Percentiles rank a stretch among this genome's conserved stretches.
phyloP scores from a whole-genome alignment of 2,888 invertebrate genomes.

The Archaeoteleia sp. region DNA sequence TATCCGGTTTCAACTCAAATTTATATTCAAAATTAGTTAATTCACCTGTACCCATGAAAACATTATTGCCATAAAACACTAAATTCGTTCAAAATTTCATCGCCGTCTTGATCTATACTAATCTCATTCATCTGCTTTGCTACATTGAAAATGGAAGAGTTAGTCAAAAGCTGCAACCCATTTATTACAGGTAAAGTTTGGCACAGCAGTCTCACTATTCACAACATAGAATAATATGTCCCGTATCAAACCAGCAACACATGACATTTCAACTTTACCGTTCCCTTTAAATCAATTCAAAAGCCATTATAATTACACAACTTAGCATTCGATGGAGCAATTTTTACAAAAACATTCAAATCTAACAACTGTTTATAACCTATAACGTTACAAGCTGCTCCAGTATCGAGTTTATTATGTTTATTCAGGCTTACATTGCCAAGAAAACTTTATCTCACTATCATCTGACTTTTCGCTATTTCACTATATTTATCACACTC shows the following conservation, averaged over 20 bases:
- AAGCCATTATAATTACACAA: constrained; percentile 5
- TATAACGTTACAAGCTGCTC: no score
- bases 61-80: no score
- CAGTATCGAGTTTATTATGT: no score
- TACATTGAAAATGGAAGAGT: constrained; percentile 13
- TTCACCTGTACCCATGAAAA: constrained; percentile 44
- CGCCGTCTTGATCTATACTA: neutral
- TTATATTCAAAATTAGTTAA: constrained; percentile 39
- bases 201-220: constrained; percentile 6
- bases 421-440: no score
- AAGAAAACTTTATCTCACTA: no score
- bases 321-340: constrained; percentile 8
- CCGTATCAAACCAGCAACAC: constrained; percentile 1
- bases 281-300: constrained; percentile 9
- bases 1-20: constrained; percentile 38
- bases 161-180: no score
- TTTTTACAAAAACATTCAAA: no score
- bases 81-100: constrained; percentile 22
- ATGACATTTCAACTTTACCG: constrained; percentile 1
- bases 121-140: no score
- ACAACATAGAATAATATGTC: neutral
- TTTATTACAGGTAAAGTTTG: constrained; percentile 10
- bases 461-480: no score
- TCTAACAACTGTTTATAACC: no score
- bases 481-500: no score